phyloP scores from a whole-genome alignment of 2,888 invertebrate genomes.

The Zygogramma bicolorata region DNA sequence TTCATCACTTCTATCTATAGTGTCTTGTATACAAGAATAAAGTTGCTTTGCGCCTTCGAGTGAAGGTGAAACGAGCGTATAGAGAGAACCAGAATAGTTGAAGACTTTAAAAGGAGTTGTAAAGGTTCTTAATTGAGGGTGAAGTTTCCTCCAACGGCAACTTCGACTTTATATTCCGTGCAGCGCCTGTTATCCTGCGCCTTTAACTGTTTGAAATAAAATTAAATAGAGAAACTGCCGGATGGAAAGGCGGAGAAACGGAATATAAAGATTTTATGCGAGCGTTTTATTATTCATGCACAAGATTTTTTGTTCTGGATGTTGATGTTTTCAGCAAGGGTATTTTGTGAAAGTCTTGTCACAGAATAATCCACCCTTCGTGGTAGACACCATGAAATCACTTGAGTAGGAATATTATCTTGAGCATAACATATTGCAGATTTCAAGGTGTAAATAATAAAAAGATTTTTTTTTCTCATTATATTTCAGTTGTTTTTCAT shows the following conservation, averaged over 20 bases:
- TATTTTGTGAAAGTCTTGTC: too few relatives aligned
- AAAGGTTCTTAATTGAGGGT: constrained; percentile 33
- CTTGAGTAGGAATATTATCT: too few relatives aligned
- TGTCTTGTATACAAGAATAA: not conserved
- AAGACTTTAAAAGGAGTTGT: constrained; percentile 25
- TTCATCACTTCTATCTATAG: not conserved
- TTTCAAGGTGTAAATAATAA: too few relatives aligned
- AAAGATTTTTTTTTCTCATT: too few relatives aligned
- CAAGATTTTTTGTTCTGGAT: not conserved
- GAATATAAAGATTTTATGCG: not conserved
- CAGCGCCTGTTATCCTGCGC: constrained; percentile 22
- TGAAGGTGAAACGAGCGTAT: constrained; percentile 4
- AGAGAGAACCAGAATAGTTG: constrained; percentile 20
- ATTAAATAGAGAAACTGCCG: not conserved
- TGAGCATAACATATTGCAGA: too few relatives aligned
- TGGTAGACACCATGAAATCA: too few relatives aligned
- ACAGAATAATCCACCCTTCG: too few relatives aligned
- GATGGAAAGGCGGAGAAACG: not conserved
- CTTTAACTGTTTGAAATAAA: constrained; percentile 16
- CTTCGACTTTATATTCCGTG: constrained; percentile 26
- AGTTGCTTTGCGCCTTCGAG: constrained; percentile 1
- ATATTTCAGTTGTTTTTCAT: too few relatives aligned
- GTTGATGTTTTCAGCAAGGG: not conserved
- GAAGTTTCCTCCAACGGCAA: constrained; percentile 29
- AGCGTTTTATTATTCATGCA: not conserved